Base-by-base conservation (phyloP, 2,888 invertebrate genomes). In the Trichacis sp. region DNA sequence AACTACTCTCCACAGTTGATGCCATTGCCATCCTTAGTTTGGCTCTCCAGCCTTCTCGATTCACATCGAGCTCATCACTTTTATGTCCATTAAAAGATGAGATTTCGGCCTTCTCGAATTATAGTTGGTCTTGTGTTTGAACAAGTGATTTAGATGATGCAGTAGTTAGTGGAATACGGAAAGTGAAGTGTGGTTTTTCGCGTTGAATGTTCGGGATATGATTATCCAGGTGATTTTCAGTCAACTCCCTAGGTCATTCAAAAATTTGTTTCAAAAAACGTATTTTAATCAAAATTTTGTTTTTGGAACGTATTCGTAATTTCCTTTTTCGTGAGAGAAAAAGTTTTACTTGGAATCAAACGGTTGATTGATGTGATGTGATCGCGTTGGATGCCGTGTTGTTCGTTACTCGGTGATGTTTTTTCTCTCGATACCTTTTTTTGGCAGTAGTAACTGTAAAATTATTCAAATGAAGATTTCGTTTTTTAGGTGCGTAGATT, bases 21-120 rank as follows among this genome's bases (percentile, higher is more conserved):
- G 55, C 64, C 69, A 65, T 72, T n/a, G n/a, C n/a, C n/a, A n/a
- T n/a, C 69, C 72, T 72, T 72, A 71, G 72, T 72, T 67, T 56
- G 58, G 59, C 66, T 56, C 57, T 58, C 68, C 68, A 55, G 62
- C 68, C 67, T 69, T 61, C 42, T 62, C 54, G 50, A 66, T 62
- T 52, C 69, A 54, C 72, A 64, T 68, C 65, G 30, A 42, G 19
- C 15, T 17, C 38, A 12, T 42, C 36, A n/a, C 43, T 48, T 42
- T 18, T 6, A 12, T 36, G 20, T 17, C 49, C 17, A n/a, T 40
- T 15, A 20, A 38, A 8, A 17, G 15, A 12, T 15, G 11, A 15
- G 11, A n/a, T 18, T 18, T 19, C n/a, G 17, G 17, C 43, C 1
- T 19, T 18, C 17, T n/a, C n/a, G n/a, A n/a, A n/a, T n/a, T 50